Conservation (phyloP, 2,888 invertebrate species). For the Busseola fusca region DNA sequence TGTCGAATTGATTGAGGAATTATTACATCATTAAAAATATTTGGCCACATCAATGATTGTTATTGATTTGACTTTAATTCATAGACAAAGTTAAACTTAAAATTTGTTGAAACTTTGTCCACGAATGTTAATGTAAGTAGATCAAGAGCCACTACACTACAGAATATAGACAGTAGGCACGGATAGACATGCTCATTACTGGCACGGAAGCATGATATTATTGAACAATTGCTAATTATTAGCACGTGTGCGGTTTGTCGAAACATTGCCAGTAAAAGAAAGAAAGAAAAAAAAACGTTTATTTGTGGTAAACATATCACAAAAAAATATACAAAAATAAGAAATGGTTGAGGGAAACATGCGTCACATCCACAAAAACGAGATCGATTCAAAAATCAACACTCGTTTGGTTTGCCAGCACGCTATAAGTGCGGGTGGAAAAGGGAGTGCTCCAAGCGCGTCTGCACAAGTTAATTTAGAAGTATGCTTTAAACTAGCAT, state of each 20-base stretch:
- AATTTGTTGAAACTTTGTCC: background rate
- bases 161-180: background rate
- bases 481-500: background rate
- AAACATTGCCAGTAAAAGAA: background rate
- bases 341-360: too few relatives aligned
- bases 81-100: background rate
- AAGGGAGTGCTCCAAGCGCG: background rate
- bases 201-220: background rate
- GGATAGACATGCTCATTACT: background rate
- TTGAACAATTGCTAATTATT: background rate
- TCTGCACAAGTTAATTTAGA: background rate
- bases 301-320: too few relatives aligned
- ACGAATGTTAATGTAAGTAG: background rate
- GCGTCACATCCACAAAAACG: too few relatives aligned
- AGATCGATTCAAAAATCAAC: background rate
- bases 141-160: too few relatives aligned
- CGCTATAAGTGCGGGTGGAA: background rate
- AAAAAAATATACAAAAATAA: too few relatives aligned
- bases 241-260: background rate
- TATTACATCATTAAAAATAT: slow-evolving; percentile 12
- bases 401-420: background rate
- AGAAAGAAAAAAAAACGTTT: too few relatives aligned
- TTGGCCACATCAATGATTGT: slow-evolving; percentile 1
- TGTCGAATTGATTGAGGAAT: slow-evolving; percentile 34
- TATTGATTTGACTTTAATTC: background rate